Conservation (phyloP, 2,888 invertebrate genomes). For the Eudemis profundana region DNA sequence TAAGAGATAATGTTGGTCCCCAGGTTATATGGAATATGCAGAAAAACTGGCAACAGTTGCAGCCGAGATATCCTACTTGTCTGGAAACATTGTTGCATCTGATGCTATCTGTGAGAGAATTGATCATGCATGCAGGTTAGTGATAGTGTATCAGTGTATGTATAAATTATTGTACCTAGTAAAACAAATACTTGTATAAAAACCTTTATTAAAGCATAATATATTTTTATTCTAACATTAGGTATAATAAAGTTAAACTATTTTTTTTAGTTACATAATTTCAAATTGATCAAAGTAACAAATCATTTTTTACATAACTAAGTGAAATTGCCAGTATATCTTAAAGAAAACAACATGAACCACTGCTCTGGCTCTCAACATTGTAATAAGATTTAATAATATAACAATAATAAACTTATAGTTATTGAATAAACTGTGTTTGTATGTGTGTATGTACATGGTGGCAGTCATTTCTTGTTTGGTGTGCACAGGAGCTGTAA, state of each 20-base stretch:
- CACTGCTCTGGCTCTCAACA: constrained; percentile 38
- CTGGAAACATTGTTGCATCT: constrained; percentile 82
- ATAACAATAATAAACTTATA: constrained; percentile 41
- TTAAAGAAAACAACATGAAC: constrained; percentile 43
- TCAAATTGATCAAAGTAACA: constrained; percentile 45
- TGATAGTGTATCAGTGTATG: neutral
- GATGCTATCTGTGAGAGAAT: constrained; percentile 84
- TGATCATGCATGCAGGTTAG: constrained; percentile 77
- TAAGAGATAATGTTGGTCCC: neutral
- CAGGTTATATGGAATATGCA: constrained; percentile 85
- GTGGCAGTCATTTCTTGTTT: constrained; percentile 48
- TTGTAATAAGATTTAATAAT: constrained; percentile 42
- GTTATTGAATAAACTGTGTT: constrained; percentile 33
- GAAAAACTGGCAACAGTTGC: constrained; percentile 82
- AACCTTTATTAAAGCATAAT: constrained; percentile 68
- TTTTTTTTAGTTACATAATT: constrained; percentile 46
- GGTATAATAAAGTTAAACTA: constrained; percentile 45
- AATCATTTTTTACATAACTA: constrained; percentile 36
- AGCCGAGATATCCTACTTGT: constrained; percentile 83
- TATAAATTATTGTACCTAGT: neutral
- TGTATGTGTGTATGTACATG: constrained; percentile 51
- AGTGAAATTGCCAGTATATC: constrained; percentile 33
- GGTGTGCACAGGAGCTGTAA: constrained; percentile 70
- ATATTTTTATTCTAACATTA: constrained; percentile 49
- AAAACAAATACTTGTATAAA: constrained; percentile 46